Conservation (phyloP, 1,140 invertebrate genomes). For the Ips typographus region DNA sequence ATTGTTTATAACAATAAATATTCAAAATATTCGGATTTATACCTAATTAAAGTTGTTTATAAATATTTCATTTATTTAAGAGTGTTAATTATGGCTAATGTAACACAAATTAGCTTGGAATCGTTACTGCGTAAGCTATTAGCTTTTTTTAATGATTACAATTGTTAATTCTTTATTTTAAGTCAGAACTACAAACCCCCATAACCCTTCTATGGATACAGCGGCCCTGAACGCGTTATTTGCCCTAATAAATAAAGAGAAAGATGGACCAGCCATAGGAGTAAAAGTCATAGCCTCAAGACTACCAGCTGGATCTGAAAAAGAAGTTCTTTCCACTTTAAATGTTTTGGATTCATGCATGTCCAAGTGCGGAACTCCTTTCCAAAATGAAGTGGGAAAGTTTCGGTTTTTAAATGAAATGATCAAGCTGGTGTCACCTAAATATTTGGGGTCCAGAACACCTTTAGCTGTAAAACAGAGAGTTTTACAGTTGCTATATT, state of each 20-base stretch:
- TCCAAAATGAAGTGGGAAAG: constrained; percentile 92
- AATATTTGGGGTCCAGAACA: constrained; percentile 87
- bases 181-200: constrained; percentile 74
- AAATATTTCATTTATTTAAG: too few relatives aligned
- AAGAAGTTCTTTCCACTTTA: constrained; percentile 78
- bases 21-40: too few relatives aligned
- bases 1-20: too few relatives aligned
- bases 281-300: constrained; percentile 78
- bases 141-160: neutral
- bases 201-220: constrained; percentile 65
- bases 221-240: constrained; percentile 78
- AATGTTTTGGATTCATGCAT: constrained; percentile 87
- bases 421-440: constrained; percentile 94
- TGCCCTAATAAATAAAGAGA: constrained; percentile 71
- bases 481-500: constrained; percentile 79
- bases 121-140: constrained; percentile 59
- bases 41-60: too few relatives aligned
- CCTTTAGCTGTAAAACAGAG: constrained; percentile 78
- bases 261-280: constrained; percentile 74
- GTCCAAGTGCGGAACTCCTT: constrained; percentile 77
- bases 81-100: constrained; percentile 34
- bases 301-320: constrained; percentile 80
- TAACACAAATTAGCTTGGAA: constrained; percentile 58
- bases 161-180: constrained; percentile 33
- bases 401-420: constrained; percentile 97